Conservation (phyloP, 2,113 vertebrate genomes). For the Egretta garzetta region DNA sequence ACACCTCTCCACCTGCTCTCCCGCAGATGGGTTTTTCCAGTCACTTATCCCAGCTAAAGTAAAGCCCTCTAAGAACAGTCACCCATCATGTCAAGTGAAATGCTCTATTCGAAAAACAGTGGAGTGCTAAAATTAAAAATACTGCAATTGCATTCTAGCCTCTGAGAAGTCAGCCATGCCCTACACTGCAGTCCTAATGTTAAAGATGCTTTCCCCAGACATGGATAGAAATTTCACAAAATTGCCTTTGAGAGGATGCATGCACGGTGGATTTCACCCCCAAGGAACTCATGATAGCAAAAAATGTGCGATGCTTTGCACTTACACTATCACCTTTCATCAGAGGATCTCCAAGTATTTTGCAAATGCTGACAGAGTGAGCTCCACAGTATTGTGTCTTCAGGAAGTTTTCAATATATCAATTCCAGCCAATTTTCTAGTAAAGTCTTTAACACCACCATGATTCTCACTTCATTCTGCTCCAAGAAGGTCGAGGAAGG, state of each 20-base stretch:
- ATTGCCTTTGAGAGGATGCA: neutral
- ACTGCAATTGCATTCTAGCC: fast-evolving
- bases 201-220: neutral
- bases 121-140: neutral
- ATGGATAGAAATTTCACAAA: neutral
- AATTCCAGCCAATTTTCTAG: neutral
- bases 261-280: neutral
- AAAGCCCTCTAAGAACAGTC: neutral
- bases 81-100: fast-evolving
- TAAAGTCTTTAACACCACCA: neutral
- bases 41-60: neutral
- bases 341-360: neutral
- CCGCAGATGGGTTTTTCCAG: neutral
- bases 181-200: fast-evolving
- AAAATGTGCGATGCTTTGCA: neutral
- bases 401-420: neutral
- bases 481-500: neutral
- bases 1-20: neutral
- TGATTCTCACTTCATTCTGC: neutral
- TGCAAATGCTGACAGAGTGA: neutral
- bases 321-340: neutral
- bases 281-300: neutral
- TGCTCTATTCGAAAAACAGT: neutral
- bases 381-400: neutral
- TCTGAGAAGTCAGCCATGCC: neutral